A percentile compares a stretch with the other conserved stretches of the same genome.
Evolutionary conservation across 2,797 vertebrate genomes (phyloP).

Genomic region (Aselliscus stoliczkanus): DNA sequence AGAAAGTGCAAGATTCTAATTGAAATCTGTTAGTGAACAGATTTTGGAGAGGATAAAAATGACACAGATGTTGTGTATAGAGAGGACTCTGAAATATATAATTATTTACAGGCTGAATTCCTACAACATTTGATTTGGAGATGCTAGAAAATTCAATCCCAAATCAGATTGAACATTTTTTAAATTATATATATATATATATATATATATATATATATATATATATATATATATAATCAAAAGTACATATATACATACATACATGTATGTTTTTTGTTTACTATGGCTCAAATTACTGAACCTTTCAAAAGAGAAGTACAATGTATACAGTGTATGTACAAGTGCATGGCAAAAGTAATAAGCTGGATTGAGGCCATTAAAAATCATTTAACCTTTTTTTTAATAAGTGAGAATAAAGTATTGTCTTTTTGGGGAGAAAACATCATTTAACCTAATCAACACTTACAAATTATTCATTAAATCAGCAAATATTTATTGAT

Average conservation of each 20-base stretch:
- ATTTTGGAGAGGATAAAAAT: not conserved
- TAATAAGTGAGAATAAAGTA: too few species aligned
- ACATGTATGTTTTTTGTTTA: not conserved
- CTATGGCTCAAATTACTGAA: not conserved
- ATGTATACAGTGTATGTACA: not conserved
- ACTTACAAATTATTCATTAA: not conserved
- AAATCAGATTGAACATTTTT: not conserved
- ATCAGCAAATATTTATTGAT: not conserved
- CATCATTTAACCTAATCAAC: not conserved
- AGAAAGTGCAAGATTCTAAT: not conserved
- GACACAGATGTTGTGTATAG: accelerated
- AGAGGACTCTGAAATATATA: not conserved
- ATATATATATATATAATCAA: not conserved
- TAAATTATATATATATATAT: not conserved
- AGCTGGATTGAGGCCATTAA: not conserved
- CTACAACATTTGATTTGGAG: not conserved
- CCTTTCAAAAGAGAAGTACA: not conserved
- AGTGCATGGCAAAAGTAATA: not conserved
- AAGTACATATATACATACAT: not conserved
- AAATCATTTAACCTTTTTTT: not conserved
- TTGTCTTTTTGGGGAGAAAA: not conserved
- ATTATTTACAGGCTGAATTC: not conserved
- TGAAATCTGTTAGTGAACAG: not conserved
- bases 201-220: not conserved
- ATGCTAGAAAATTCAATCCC: not conserved